Base-by-base conservation (phyloP, 2,797 vertebrate genomes). In the Fundulus diaphanus region DNA sequence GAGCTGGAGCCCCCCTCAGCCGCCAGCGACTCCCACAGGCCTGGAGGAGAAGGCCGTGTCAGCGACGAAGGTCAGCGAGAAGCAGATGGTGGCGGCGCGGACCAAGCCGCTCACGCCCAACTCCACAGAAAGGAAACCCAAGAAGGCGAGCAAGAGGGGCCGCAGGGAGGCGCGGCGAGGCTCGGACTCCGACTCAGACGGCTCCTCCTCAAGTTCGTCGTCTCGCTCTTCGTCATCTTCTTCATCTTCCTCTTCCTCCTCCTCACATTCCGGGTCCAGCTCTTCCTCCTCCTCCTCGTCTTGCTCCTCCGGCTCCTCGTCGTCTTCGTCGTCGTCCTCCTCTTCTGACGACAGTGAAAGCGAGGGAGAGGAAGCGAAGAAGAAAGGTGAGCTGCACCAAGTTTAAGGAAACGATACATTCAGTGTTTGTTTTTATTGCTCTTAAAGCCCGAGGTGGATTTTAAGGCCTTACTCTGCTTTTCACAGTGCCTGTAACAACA, bases 71-170 rank as follows among this genome's bases (percentile, higher is more conserved):
- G 97, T 97, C 70, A 94, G 81, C 2, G 96, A 98, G 89, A 96
- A 91, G 48, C 96, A 95, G 80, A 98, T 99, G 98, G 97, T 96
- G 83, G 97, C 98, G 13, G 98, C 98, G 42, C 94, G 98, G 89
- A 99, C 98, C 75, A 98, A 99, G 78, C 98, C 98, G 4, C 95
- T 99, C 51, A 96, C 97, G 5, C 97, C 97, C 49, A 98, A 98
- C 89, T 92, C 97, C n/a, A 94, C 96, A 27, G 96, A 96, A 87
- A 97, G 97, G 92, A 99, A 98, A 86, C 96, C 96, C 89, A 97
- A 97, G 93, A 95, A 96, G 89, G 82, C 92, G 84, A 97, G 96
- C 90, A 97, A 97, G 91, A 96, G 95, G 33, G 93, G 96, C 66
- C 97, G 96, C 77, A 96, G 94, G 57, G 97, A 98, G 66, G 78